A percentile compares a stretch with the other conserved stretches of the same genome.
Evolutionary conservation across 2,888 invertebrate genomes (phyloP).

Genomic region (Caenorhabditis imperialis): DNA sequence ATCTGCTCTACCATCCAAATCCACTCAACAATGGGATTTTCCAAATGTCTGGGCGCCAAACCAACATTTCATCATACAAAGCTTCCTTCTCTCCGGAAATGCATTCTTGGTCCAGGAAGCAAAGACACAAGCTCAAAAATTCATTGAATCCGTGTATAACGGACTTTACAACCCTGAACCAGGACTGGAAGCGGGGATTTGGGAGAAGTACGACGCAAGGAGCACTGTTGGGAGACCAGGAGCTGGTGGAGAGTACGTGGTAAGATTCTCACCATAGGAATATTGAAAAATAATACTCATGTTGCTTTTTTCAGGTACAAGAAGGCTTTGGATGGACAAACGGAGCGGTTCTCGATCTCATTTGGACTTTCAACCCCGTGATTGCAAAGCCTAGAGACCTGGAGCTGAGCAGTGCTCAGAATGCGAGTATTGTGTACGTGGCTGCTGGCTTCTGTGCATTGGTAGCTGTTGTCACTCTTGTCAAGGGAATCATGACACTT

Average conservation of each 20-base stretch:
- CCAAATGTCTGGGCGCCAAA: slow-evolving; percentile 76
- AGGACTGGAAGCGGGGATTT: slow-evolving; percentile 20
- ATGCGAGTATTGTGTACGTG: slow-evolving; percentile 7
- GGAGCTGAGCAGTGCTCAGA: slow-evolving; percentile 1
- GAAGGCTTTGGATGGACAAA: slow-evolving; percentile 76
- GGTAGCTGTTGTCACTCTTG: slow-evolving; percentile 8
- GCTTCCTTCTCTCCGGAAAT: slow-evolving; percentile 48
- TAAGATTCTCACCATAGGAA: neutral
- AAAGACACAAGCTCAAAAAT: slow-evolving; percentile 52
- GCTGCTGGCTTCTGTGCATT: slow-evolving; percentile 22
- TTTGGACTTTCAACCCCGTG: slow-evolving; percentile 26
- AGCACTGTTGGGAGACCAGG: slow-evolving; percentile 31
- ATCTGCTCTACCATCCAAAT: slow-evolving; percentile 53
- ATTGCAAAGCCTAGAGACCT: neutral
- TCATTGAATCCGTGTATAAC: slow-evolving; percentile 64
- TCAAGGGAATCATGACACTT: neutral
- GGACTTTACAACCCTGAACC: slow-evolving; percentile 59
- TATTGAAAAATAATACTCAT: neutral
- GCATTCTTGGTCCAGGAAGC: slow-evolving; percentile 48
- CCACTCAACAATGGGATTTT: slow-evolving; percentile 75
- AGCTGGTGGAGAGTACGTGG: slow-evolving; percentile 41
- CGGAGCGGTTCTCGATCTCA: slow-evolving; percentile 72
- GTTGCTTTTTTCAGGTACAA: slow-evolving; percentile 60
- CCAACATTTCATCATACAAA: slow-evolving; percentile 64
- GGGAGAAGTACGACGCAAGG: slow-evolving; percentile 46